Evolutionary conservation across 1,140 invertebrate genomes (phyloP), one percentile per base, ranked within the genome.

Genomic region (Chelonus insularis): DNA sequence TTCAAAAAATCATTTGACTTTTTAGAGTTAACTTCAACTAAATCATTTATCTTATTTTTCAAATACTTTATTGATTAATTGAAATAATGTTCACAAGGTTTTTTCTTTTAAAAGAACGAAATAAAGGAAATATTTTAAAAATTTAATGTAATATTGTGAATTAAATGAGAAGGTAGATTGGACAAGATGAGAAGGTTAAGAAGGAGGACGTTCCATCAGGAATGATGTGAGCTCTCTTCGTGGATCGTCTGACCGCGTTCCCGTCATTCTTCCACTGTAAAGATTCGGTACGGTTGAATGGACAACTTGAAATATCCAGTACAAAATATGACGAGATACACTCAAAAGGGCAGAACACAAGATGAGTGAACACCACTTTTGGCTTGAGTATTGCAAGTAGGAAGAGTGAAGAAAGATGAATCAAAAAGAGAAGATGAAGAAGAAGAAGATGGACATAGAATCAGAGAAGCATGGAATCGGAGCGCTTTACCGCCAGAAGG

Each of bases 401-500:
- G 43, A 58, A 52, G 58, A 68, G 66, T 62, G 25, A 18, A 37
- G 9, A 20, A 8, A n/a, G 47, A 50, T n/a, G 6, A 55, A 58
- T 59, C 29, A 61, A 57, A 55, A 23, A 36, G 60, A 18, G 59
- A 64, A 60, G 57, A 36, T 60, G 65, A 59, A 57, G 18, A 60
- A 57, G 47, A 57, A 57, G 58, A 37, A 62, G 64, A 67, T 66
- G 64, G 66, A 58, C 62, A 45, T 60, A 59, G 29, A 70, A 64
- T 60, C 51, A 65, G 71, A 63, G 66, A 72, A 68, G 62, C 71
- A 66, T 71, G 64, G 69, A 74, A 69, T 66, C 70, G 65, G 67
- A 69, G 66, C 66, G 68, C 60, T 64, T 66, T 65, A 67, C 72
- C 73, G 66, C 68, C 71, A 68, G 65, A 50, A 69, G 72, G 82